Conservation (phyloP, 1,140 invertebrate genomes). For the Phymastichus coffea region DNA sequence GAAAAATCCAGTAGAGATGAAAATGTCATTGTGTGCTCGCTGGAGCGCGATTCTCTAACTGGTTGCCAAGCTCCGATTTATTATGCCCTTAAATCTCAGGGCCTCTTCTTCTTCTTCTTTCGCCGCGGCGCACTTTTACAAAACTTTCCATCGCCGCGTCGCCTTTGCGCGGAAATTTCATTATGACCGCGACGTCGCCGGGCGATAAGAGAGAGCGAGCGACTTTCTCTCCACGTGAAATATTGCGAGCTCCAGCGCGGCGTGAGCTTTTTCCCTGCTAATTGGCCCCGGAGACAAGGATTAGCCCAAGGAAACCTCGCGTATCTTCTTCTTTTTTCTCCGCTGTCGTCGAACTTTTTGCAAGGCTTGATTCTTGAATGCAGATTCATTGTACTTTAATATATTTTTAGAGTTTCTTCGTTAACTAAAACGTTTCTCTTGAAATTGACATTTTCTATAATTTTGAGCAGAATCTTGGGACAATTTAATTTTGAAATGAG, state of each 20-base stretch:
- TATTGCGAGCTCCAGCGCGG: slow-evolving; percentile 23
- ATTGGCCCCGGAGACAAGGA: slow-evolving; percentile 39
- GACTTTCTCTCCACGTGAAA: slow-evolving; percentile 23
- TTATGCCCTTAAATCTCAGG: slow-evolving; percentile 22
- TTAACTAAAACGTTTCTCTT: no score
- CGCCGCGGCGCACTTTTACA: slow-evolving; percentile 13
- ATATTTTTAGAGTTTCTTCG: no score
- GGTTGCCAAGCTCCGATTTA: slow-evolving; percentile 22
- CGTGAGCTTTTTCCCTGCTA: slow-evolving; percentile 38
- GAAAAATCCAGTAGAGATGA: no score
- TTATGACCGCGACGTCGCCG: slow-evolving; percentile 10
- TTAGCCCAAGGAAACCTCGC: not conserved
- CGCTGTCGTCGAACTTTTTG: no score
- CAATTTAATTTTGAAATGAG: no score
- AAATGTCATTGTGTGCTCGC: no score
- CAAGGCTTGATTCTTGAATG: no score
- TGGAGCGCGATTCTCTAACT: slow-evolving; percentile 5
- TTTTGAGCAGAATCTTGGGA: no score
- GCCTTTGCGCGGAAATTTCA: slow-evolving; percentile 23
- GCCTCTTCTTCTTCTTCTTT: not conserved
- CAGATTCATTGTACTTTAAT: no score
- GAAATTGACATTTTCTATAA: no score
- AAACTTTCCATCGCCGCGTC: slow-evolving; percentile 21
- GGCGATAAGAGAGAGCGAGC: slow-evolving; percentile 26
- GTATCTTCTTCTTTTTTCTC: not conserved